phyloP scores from a whole-genome alignment of 2,888 invertebrate genomes.

The Mesoligia furuncula region DNA sequence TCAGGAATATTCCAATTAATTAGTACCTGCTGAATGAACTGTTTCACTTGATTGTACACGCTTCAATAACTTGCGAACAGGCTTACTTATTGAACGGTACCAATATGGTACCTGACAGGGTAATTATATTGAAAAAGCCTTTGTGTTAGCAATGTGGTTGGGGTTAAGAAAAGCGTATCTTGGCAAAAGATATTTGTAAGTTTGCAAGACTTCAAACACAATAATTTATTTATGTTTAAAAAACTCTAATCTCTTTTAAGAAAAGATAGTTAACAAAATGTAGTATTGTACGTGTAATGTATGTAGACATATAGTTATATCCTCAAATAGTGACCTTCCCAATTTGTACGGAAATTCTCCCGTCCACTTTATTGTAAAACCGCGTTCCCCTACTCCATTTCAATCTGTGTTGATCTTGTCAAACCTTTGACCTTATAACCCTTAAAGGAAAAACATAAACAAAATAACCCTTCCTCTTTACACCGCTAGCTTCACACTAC shows the following conservation, averaged over 20 bases:
- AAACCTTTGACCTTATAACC: background rate
- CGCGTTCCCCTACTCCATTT: background rate
- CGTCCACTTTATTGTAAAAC: background rate
- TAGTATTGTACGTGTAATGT: background rate
- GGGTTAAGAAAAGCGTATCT: background rate
- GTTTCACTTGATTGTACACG: slow-evolving; percentile 46
- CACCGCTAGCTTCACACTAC: background rate
- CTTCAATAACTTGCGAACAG: slow-evolving; percentile 30
- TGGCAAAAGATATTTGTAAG: background rate
- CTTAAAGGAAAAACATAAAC: slow-evolving; percentile 4
- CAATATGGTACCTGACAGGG: slow-evolving; percentile 33
- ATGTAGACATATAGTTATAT: background rate
- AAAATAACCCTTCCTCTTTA: slow-evolving; percentile 1
- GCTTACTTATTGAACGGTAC: slow-evolving; percentile 10
- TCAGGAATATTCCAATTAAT: slow-evolving; percentile 63
- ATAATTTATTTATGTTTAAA: background rate
- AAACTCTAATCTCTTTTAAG: background rate
- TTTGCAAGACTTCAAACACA: background rate
- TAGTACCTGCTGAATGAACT: slow-evolving; percentile 50
- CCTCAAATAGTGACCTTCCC: background rate
- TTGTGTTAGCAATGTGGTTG: slow-evolving; percentile 13
- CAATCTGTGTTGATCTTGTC: background rate
- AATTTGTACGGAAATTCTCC: background rate
- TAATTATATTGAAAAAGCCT: slow-evolving; percentile 37
- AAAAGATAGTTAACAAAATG: background rate